A percentile compares a stretch with the other conserved stretches of the same genome.
Conservation (phyloP, 2,797 vertebrate species). For the Anguilla pacifica region DNA sequence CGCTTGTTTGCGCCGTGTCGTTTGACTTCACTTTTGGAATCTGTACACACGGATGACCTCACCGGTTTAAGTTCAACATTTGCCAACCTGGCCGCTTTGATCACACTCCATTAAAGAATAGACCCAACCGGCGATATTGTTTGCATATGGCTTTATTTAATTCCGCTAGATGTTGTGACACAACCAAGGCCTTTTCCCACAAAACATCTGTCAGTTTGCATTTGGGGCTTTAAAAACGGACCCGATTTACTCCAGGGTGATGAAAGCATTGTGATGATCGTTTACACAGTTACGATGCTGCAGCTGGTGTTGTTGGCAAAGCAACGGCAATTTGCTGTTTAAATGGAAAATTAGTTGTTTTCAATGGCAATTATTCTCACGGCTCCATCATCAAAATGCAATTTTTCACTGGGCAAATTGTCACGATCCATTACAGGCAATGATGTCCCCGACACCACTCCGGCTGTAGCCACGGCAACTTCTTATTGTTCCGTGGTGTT, state of each 20-base stretch:
- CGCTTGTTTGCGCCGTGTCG: background rate
- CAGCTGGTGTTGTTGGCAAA: slow-evolving; percentile 3
- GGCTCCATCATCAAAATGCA: background rate
- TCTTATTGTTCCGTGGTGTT: background rate
- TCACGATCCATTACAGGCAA: background rate
- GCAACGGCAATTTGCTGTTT: background rate
- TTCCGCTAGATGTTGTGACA: background rate
- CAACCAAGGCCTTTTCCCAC: background rate
- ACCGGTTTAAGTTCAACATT: background rate
- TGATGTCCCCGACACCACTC: background rate
- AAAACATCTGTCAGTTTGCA: background rate
- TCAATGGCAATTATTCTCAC: background rate
- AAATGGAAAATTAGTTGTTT: background rate
- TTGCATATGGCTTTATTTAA: background rate
- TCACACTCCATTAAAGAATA: background rate
- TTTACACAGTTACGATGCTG: background rate
- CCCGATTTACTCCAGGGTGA: background rate
- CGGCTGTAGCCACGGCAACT: background rate
- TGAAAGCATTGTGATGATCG: background rate
- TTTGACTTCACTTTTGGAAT: background rate
- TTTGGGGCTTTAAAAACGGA: background rate
- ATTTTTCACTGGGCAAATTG: background rate
- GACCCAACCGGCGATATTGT: background rate
- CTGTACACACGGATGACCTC: background rate
- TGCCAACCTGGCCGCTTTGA: background rate